These are phyloP conservation scores for Lepilemur septentrionalis DNA, from an alignment of 2,797 vertebrate species.

Conservation along the genomic window DNA sequence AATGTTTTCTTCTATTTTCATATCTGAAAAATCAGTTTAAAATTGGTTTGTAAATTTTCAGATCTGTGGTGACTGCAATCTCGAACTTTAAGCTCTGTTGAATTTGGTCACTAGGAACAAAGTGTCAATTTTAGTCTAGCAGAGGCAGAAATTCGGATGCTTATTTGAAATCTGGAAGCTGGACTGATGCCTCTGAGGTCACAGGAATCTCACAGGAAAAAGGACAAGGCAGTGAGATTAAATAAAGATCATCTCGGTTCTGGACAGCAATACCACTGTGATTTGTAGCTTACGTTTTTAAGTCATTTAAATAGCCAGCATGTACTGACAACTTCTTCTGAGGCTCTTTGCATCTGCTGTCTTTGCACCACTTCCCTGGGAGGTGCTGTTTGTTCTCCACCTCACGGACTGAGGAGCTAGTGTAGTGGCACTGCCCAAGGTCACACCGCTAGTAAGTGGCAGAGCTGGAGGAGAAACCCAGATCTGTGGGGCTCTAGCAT, in stretches of 20 bases:
- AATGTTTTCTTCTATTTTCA: not conserved
- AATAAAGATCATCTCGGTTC: not conserved
- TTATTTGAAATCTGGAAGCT: not conserved
- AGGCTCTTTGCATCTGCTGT: not conserved
- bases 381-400: not conserved
- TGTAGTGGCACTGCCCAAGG: not conserved
- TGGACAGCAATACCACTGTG: not conserved
- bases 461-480: not conserved
- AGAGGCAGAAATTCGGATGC: not conserved
- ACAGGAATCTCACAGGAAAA: not conserved
- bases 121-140: not conserved
- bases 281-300: not conserved
- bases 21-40: not conserved
- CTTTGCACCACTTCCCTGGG: not conserved
- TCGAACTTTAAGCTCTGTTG: slow-evolving; percentile 32
- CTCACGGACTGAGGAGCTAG: not conserved
- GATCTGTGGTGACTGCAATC: not conserved
- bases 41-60: not conserved
- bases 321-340: not conserved
- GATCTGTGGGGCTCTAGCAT: not conserved
- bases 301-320: not conserved
- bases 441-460: not conserved
- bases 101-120: slow-evolving; percentile 3
- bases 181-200: not conserved
- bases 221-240: not conserved